These are phyloP conservation scores for Hippoglossus hippoglossus DNA, from an alignment of 2,797 vertebrate genomes.

Conservation along the genomic window DNA sequence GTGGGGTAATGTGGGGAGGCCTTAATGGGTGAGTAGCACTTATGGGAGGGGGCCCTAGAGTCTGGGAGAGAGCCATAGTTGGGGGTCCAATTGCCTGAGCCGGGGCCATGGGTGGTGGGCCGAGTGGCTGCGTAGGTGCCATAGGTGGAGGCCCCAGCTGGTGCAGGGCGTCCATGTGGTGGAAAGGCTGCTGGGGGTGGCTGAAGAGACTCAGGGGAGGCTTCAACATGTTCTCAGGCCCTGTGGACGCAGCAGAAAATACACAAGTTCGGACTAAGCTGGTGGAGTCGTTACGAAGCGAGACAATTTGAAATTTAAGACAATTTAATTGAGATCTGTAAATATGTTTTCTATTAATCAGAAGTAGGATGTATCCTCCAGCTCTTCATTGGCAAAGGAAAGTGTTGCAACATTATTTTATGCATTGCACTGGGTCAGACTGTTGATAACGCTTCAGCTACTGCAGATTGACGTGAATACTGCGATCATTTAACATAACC, in stretches of 20 bases:
- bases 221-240: conserved; percentile 82
- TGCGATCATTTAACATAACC: conserved; percentile 7
- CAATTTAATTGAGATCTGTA: neutral
- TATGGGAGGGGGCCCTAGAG: conserved; percentile 65
- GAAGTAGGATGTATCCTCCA: neutral
- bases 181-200: conserved; percentile 81
- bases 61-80: conserved; percentile 57
- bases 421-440: neutral
- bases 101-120: conserved; percentile 66
- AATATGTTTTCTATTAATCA: neutral
- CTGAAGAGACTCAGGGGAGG: conserved; percentile 85
- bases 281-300: neutral
- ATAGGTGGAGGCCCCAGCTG: conserved; percentile 78
- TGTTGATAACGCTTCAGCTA: neutral
- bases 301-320: neutral
- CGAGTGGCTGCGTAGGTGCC: conserved; percentile 67
- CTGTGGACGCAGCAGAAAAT: conserved; percentile 58
- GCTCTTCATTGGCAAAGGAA: too few relatives aligned
- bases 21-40: conserved; percentile 69
- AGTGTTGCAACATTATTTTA: too few relatives aligned
- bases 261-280: too few relatives aligned
- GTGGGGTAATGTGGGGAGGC: conserved; percentile 67
- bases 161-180: conserved; percentile 77
- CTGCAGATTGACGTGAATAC: neutral
- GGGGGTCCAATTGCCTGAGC: conserved; percentile 68